Evolutionary conservation across 92 coral and sea anemone genomes (phyloP).

Genomic region (Epizoanthus stellaris): DNA sequence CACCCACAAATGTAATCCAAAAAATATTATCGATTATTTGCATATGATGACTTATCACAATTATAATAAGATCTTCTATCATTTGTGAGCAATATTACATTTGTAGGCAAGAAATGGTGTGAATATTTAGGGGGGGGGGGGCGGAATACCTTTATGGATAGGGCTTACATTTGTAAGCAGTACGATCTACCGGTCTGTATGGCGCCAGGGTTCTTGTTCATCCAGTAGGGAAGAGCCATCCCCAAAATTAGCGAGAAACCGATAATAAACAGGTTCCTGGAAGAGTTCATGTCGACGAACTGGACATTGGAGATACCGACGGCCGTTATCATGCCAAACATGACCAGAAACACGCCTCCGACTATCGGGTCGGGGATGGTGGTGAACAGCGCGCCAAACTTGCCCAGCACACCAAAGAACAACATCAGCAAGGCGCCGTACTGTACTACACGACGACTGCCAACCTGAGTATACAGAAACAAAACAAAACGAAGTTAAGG

Average conservation of each 20-base stretch:
- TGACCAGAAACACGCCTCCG: constrained; percentile 84
- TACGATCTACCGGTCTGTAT: constrained; percentile 66
- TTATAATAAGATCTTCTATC: too few species aligned
- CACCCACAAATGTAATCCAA: too few species aligned
- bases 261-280: constrained; percentile 85
- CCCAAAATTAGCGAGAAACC: constrained; percentile 84
- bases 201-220: constrained; percentile 65
- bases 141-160: too few species aligned
- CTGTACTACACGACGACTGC: constrained; percentile 91
- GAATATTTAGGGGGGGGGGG: too few species aligned
- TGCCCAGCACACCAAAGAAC: constrained; percentile 74
- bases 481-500: neutral
- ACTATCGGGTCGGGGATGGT: constrained; percentile 93
- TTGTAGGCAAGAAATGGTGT: too few species aligned
- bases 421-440: constrained; percentile 78
- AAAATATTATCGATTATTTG: too few species aligned
- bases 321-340: constrained; percentile 88
- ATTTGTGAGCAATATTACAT: too few species aligned
- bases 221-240: constrained; percentile 75
- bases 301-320: constrained; percentile 91
- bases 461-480: constrained; percentile 67
- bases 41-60: too few species aligned
- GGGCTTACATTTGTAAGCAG: too few species aligned
- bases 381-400: constrained; percentile 86
- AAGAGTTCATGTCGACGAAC: constrained; percentile 81